These are phyloP conservation scores for Rallus crepitans DNA, from an alignment of 2,797 vertebrate species.

Conservation along the genomic window DNA sequence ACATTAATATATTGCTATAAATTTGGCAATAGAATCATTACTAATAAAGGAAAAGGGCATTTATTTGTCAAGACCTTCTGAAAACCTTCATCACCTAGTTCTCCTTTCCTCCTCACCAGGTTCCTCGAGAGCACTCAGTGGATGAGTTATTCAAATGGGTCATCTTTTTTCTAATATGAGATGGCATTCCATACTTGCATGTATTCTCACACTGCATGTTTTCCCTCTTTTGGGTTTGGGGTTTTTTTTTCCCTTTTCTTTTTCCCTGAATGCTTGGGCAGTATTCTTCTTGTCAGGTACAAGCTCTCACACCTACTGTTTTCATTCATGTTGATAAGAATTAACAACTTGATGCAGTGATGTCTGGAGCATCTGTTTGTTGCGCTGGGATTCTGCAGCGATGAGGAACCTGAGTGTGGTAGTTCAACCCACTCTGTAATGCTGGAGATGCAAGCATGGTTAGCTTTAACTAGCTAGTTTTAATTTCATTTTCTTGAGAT, in stretches of 20 bases:
- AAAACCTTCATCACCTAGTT: slow-evolving; percentile 30
- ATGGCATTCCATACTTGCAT: neutral
- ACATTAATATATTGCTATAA: neutral
- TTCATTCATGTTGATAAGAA: neutral
- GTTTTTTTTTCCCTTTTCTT: no score
- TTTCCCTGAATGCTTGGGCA: rapidly evolving
- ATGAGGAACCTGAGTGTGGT: neutral
- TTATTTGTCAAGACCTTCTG: neutral
- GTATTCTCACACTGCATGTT: neutral
- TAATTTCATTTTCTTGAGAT: neutral
- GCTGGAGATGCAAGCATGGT: neutral
- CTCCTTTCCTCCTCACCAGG: neutral
- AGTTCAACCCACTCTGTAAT: neutral
- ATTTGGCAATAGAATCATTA: neutral
- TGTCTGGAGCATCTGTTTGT: neutral
- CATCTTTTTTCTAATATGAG: neutral
- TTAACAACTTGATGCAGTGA: neutral
- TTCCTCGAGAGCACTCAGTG: neutral
- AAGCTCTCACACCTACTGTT: neutral
- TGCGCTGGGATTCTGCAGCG: neutral
- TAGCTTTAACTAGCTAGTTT: neutral
- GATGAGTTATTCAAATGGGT: neutral
- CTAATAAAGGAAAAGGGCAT: neutral
- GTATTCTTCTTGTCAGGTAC: neutral
- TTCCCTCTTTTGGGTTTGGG: neutral